These are phyloP conservation scores for Aphyosemion australe DNA, from an alignment of 2,113 vertebrate species.

Conservation along the genomic window DNA sequence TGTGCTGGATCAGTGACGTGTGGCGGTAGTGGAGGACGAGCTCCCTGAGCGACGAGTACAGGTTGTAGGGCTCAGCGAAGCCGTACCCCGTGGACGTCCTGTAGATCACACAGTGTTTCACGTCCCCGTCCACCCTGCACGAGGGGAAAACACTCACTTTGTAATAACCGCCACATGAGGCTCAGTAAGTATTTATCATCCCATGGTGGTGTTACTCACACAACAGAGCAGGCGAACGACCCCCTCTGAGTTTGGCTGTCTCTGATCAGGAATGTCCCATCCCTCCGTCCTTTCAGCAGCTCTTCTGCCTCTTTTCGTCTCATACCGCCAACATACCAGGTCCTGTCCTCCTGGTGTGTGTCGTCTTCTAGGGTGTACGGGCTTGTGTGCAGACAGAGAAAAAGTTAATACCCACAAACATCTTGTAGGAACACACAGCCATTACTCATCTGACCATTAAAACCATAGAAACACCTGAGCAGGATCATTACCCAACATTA, in stretches of 20 bases:
- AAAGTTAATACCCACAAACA: not conserved
- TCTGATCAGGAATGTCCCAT: conserved; percentile 96
- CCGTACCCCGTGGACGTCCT: conserved; percentile 95
- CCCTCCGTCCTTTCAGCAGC: conserved; percentile 87
- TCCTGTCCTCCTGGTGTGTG: conserved; percentile 88
- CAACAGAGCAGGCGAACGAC: conserved; percentile 96
- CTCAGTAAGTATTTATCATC: not conserved
- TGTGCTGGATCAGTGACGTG: conserved; percentile 98
- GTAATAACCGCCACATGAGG: not conserved
- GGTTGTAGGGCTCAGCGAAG: conserved; percentile 97
- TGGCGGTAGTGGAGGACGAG: conserved; percentile 98
- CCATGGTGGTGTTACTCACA: conserved; percentile 82
- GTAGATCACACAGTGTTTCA: conserved; percentile 99
- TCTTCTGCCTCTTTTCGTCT: conserved; percentile 92
- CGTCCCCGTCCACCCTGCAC: conserved; percentile 90
- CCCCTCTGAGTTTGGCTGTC: conserved; percentile 94
- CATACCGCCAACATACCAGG: conserved; percentile 94
- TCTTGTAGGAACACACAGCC: not conserved
- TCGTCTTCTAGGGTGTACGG: conserved; percentile 92
- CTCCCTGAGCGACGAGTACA: conserved; percentile 93
- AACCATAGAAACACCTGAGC: too few relatives aligned
- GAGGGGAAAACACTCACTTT: conserved; percentile 12
- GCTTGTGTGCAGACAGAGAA: conserved; percentile 24
- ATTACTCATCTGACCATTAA: not conserved
- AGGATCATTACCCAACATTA: not conserved